These are phyloP conservation scores for Dermochelys coriacea DNA, from an alignment of 2,797 vertebrate genomes.

Conservation along the genomic window DNA sequence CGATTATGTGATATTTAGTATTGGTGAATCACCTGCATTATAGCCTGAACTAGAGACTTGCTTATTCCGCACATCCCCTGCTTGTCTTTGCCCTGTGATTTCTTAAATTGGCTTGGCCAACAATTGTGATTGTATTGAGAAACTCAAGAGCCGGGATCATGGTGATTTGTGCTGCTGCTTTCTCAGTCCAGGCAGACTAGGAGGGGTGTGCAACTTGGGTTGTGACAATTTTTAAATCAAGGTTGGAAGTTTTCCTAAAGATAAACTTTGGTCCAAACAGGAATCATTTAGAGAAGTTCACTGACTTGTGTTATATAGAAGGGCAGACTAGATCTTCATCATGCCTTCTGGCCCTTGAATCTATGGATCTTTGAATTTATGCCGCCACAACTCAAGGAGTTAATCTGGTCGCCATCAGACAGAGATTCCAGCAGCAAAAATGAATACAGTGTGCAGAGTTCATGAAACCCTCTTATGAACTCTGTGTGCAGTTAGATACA, in stretches of 20 bases:
- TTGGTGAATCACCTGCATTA: not conserved
- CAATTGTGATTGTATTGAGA: fast-evolving
- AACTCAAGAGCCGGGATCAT: fast-evolving
- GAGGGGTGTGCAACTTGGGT: fast-evolving
- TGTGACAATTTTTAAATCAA: not conserved
- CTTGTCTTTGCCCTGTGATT: not conserved
- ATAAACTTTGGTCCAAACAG: not conserved
- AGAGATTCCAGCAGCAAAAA: not conserved
- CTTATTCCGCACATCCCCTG: not conserved
- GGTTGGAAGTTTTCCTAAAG: not conserved
- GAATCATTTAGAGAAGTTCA: not conserved
- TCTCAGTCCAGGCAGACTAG: fast-evolving
- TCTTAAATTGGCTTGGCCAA: not conserved
- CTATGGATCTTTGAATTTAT: not conserved
- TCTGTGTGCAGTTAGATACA: fast-evolving
- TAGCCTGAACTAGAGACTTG: not conserved
- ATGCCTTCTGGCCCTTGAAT: not conserved
- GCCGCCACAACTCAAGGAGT: not conserved
- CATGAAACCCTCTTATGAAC: fast-evolving
- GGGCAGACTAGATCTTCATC: not conserved
- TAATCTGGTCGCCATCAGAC: not conserved
- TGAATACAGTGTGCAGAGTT: not conserved
- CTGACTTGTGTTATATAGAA: not conserved
- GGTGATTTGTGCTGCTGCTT: not conserved
- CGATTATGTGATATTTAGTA: not conserved